Percentiles rank a stretch among this genome's conserved stretches.
phyloP scores from a whole-genome alignment of 2,113 vertebrate species.

The Carassius gibelio region DNA sequence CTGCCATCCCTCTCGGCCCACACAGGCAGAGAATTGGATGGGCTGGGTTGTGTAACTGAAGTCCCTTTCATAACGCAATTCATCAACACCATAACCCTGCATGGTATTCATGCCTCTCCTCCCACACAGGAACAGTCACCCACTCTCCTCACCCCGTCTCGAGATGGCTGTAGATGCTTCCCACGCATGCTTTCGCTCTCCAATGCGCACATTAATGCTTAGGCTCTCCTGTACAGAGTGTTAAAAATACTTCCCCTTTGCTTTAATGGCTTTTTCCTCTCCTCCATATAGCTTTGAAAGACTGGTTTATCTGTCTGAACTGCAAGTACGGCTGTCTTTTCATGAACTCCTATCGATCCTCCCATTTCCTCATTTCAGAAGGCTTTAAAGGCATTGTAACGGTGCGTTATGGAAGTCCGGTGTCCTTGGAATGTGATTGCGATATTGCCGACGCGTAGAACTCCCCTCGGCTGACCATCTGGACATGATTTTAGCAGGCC shows the following conservation, averaged over 20 bases:
- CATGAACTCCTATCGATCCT: slow-evolving; percentile 3
- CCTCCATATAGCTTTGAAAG: slow-evolving; percentile 42
- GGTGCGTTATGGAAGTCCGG: background rate
- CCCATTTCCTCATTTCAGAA: slow-evolving; percentile 2
- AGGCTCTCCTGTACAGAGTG: slow-evolving; percentile 37
- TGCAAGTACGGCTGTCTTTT: slow-evolving; percentile 7
- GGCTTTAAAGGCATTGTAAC: background rate
- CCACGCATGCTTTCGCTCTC: slow-evolving; percentile 55
- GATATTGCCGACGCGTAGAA: slow-evolving; percentile 33
- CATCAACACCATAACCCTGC: slow-evolving; percentile 54
- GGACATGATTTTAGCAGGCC: slow-evolving; percentile 38
- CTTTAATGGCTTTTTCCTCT: slow-evolving; percentile 55
- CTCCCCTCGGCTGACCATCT: slow-evolving; percentile 49
- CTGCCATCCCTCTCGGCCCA: slow-evolving; percentile 37
- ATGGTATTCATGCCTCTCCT: slow-evolving; percentile 57
- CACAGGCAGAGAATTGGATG: slow-evolving; percentile 44
- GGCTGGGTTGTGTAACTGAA: slow-evolving; percentile 56
- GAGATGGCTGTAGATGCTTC: slow-evolving; percentile 56
- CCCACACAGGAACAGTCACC: slow-evolving; percentile 61
- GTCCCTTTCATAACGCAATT: slow-evolving; percentile 58
- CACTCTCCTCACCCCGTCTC: slow-evolving; percentile 55
- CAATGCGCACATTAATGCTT: slow-evolving; percentile 31
- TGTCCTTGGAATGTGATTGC: slow-evolving; percentile 38
- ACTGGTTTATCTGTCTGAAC: slow-evolving; percentile 25
- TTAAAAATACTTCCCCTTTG: slow-evolving; percentile 53